These are phyloP conservation scores for Odontomachus brunneus DNA, from an alignment of 1,140 invertebrate species.

Conservation along the genomic window DNA sequence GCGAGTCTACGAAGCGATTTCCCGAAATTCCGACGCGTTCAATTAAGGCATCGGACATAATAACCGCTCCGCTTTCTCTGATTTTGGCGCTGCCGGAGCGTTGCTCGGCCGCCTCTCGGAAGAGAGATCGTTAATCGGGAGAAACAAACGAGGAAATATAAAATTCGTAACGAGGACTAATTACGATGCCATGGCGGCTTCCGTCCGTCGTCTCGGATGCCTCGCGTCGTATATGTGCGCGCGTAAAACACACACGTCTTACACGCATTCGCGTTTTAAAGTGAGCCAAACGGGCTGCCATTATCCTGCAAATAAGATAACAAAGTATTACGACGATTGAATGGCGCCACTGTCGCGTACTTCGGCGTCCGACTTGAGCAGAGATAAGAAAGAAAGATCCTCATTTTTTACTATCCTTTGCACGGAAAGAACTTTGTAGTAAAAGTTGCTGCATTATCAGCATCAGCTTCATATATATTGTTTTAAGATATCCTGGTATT, in stretches of 20 bases:
- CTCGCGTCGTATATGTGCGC: neutral
- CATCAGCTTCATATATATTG: no score
- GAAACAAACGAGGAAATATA: slow-evolving; percentile 64
- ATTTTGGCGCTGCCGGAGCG: slow-evolving; percentile 59
- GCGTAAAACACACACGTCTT: neutral
- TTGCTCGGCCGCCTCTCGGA: slow-evolving; percentile 41
- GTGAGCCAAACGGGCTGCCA: neutral
- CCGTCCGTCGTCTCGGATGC: slow-evolving; percentile 22
- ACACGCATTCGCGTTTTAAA: neutral
- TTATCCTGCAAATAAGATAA: no score
- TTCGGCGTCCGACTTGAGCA: no score
- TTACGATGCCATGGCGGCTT: slow-evolving; percentile 40
- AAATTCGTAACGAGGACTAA: slow-evolving; percentile 62
- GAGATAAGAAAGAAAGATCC: neutral
- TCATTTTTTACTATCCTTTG: neutral
- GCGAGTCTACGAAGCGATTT: slow-evolving; percentile 46
- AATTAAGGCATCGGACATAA: slow-evolving; percentile 59
- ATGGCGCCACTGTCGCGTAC: no score
- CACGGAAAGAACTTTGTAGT: no score
- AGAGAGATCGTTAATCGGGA: slow-evolving; percentile 54
- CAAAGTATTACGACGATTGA: no score
- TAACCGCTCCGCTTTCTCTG: slow-evolving; percentile 59
- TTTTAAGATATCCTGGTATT: no score
- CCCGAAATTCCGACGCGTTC: slow-evolving; percentile 54
- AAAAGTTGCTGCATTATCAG: no score